Conservation (phyloP, 1,140 invertebrate genomes). For the Alviniconcha marisindica region DNA sequence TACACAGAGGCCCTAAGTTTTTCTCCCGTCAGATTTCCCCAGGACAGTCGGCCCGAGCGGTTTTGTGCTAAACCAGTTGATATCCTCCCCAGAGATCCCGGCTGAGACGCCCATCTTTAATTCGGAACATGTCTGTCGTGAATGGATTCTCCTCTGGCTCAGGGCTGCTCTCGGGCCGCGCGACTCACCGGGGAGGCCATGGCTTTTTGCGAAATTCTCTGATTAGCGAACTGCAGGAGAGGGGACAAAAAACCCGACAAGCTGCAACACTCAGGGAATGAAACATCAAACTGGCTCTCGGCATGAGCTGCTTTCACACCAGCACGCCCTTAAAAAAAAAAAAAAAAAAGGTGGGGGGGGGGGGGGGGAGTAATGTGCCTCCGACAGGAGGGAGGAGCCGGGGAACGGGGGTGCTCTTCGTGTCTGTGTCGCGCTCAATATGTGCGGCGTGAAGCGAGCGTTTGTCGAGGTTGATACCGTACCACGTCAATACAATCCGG, state of each 20-base stretch:
- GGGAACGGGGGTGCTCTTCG: not conserved
- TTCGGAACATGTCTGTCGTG: slow-evolving; percentile 9
- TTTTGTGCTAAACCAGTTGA: no score
- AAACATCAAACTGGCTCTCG: slow-evolving; percentile 11
- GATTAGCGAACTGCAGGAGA: slow-evolving; percentile 21
- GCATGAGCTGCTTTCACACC: slow-evolving; percentile 1
- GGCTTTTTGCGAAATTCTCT: slow-evolving; percentile 18
- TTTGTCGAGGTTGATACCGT: not conserved
- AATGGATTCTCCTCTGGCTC: not conserved
- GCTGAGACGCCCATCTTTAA: slow-evolving; percentile 25
- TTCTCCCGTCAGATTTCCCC: no score
- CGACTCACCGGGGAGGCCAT: slow-evolving; percentile 2
- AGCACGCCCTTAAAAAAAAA: slow-evolving; percentile 2
- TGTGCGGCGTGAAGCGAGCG: not conserved
- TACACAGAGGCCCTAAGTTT: no score
- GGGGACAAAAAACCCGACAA: not conserved
- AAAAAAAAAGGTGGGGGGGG: no score
- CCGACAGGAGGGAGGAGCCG: not conserved
- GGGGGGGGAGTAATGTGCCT: not conserved
- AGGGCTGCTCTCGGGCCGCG: not conserved
- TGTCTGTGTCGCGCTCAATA: not conserved
- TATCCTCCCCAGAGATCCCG: not conserved
- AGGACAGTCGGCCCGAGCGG: no score
- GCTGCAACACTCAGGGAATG: slow-evolving; percentile 19
- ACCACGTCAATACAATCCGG: no score